Percentiles rank a stretch among this genome's conserved stretches.
Evolutionary conservation across 2,113 vertebrate species (phyloP).

Genomic region (Oreocharis arfaki): DNA sequence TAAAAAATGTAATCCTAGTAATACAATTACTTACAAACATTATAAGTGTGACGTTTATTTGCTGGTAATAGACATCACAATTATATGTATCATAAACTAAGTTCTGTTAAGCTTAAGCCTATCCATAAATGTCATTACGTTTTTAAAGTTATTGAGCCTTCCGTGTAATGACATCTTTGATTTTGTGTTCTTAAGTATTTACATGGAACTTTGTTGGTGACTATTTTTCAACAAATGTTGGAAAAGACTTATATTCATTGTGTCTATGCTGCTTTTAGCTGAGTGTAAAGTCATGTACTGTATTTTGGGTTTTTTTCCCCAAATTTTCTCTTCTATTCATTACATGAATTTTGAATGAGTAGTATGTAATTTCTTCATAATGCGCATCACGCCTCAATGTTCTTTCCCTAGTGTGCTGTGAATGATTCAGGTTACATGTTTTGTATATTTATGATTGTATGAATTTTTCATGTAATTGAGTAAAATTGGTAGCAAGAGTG

Average conservation of each 20-base stretch:
- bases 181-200: not conserved
- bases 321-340: not conserved
- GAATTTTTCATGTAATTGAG: not conserved
- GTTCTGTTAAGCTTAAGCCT: not conserved
- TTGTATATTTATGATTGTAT: not conserved
- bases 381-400: rapidly evolving
- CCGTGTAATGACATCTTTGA: not conserved
- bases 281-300: not conserved
- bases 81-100: not conserved
- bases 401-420: not conserved
- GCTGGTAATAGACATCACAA: not conserved
- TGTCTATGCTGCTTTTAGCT: not conserved
- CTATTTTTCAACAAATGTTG: not conserved
- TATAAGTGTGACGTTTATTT: not conserved
- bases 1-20: not conserved
- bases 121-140: not conserved
- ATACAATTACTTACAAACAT: not conserved
- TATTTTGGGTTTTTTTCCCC: not conserved
- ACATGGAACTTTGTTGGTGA: not conserved
- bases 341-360: not conserved
- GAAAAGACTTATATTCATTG: not conserved
- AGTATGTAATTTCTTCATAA: not conserved
- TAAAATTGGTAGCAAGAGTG: not conserved
- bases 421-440: not conserved
- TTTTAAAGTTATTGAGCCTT: not conserved